phyloP scores from a whole-genome alignment of 2,888 invertebrate genomes.

The Heliconius sara region DNA sequence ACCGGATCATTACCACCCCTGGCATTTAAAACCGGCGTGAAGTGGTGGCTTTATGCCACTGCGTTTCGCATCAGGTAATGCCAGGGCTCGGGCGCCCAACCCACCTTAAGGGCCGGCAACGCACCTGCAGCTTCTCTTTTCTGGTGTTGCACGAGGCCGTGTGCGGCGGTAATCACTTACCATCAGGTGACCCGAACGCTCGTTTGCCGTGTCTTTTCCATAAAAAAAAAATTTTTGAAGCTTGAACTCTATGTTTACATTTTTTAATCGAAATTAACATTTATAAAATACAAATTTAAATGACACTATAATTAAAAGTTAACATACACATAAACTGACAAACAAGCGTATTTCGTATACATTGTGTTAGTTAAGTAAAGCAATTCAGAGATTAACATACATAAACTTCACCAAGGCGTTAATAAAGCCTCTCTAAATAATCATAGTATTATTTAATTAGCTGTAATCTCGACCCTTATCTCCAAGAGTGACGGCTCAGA shows the following conservation, averaged over 20 bases:
- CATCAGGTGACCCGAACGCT: no score
- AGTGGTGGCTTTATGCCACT: no score
- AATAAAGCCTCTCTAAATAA: constrained; percentile 48
- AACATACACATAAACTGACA: not conserved
- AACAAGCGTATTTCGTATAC: not conserved
- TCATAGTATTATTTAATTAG: constrained; percentile 72
- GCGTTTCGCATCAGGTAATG: no score
- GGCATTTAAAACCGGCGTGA: no score
- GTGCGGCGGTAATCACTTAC: no score
- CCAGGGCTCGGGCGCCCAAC: no score
- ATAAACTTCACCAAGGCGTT: constrained; percentile 9
- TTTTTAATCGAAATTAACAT: not conserved
- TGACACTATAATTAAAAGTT: not conserved
- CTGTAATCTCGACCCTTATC: constrained; percentile 72
- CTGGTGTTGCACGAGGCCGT: no score
- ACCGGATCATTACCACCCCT: no score
- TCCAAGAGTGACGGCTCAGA: constrained; percentile 60
- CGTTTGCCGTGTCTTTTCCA: no score
- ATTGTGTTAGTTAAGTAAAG: constrained; percentile 1
- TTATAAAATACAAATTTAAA: not conserved
- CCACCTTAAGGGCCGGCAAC: no score
- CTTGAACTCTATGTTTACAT: not conserved
- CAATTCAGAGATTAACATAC: constrained; percentile 11
- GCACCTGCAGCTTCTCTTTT: no score
- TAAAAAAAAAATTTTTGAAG: not conserved